These are phyloP conservation scores for Arrhamphus sclerolepis DNA, from an alignment of 2,797 vertebrate genomes.

Conservation along the genomic window DNA sequence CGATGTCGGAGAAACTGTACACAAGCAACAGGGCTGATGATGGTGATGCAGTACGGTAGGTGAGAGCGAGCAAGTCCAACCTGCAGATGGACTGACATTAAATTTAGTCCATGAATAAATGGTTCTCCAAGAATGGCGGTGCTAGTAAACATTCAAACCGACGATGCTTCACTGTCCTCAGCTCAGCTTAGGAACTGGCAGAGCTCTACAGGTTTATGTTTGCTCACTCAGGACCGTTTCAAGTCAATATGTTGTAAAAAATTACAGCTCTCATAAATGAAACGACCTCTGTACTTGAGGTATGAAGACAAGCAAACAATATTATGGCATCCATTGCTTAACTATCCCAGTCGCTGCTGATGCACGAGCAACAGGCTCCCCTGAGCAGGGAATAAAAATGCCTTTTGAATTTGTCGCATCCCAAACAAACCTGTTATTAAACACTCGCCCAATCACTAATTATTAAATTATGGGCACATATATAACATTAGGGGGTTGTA, in stretches of 20 bases:
- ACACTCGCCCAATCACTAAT: too few relatives aligned
- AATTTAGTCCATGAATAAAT: too few relatives aligned
- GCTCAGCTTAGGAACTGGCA: background rate
- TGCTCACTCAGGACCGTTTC: slow-evolving; percentile 26
- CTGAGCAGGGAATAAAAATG: too few relatives aligned
- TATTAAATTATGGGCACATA: too few relatives aligned
- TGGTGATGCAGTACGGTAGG: slow-evolving; percentile 24
- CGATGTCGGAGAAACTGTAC: slow-evolving; percentile 50
- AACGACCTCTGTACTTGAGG: slow-evolving; percentile 53
- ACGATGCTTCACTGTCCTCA: background rate
- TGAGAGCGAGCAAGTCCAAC: slow-evolving; percentile 21
- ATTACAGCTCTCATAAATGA: slow-evolving; percentile 49
- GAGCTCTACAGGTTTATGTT: slow-evolving; percentile 12
- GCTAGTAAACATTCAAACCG: too few relatives aligned
- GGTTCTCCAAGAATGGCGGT: too few relatives aligned
- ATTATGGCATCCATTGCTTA: slow-evolving; percentile 37
- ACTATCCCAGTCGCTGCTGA: slow-evolving; percentile 18
- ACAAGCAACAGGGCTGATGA: slow-evolving; percentile 36
- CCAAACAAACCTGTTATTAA: too few relatives aligned
- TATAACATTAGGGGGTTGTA: too few relatives aligned
- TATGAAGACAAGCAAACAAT: slow-evolving; percentile 36
- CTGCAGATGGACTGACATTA: too few relatives aligned
- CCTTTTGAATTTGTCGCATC: too few relatives aligned
- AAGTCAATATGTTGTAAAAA: slow-evolving; percentile 15
- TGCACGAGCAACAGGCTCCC: too few relatives aligned